These are phyloP conservation scores for Glareola pratincola DNA, from an alignment of 2,113 vertebrate genomes.

Conservation along the genomic window DNA sequence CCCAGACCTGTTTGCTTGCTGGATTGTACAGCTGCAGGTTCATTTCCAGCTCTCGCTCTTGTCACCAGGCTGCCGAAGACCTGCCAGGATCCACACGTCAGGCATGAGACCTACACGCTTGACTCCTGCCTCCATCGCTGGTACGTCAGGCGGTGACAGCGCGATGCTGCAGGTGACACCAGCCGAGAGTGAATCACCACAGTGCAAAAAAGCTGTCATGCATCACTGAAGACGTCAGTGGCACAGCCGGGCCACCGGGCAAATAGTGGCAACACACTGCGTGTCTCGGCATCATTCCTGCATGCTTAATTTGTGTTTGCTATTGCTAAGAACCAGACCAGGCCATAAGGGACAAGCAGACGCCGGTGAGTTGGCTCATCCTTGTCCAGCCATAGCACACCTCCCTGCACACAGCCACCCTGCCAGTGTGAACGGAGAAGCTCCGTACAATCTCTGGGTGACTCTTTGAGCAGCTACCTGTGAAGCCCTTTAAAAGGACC, in stretches of 20 bases:
- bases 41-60: background rate
- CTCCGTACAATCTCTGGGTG: background rate
- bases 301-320: background rate
- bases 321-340: background rate
- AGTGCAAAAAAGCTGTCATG: background rate
- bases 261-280: background rate
- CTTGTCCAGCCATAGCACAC: background rate
- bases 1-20: background rate
- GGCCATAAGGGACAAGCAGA: background rate
- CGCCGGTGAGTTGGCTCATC: fast-evolving
- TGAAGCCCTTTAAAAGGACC: background rate
- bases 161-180: background rate
- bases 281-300: background rate
- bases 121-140: background rate
- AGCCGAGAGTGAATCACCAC: background rate
- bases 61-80: background rate
- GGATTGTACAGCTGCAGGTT: background rate
- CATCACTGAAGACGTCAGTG: background rate
- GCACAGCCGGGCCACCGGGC: background rate
- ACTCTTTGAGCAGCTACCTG: background rate
- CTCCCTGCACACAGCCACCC: background rate
- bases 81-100: background rate
- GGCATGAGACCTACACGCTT: background rate
- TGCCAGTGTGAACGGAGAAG: background rate
- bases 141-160: background rate